A percentile compares a stretch with the other conserved stretches of the same genome.
Conservation (phyloP, 2,888 invertebrate genomes). For the Pteria penguin region DNA sequence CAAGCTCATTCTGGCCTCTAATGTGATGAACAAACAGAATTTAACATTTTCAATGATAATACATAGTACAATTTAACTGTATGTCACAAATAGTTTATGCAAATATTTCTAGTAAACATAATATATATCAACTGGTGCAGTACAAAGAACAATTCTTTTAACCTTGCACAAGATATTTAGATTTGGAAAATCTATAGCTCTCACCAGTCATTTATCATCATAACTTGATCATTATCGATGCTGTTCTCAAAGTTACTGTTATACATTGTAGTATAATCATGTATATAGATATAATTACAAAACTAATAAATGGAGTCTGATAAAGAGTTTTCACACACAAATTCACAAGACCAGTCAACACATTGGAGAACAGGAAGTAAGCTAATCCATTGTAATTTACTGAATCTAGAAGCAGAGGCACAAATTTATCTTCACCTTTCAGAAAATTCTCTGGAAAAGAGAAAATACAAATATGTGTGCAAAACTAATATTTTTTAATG, state of each 20-base stretch:
- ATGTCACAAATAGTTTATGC: too few species aligned
- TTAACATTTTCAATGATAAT: too few species aligned
- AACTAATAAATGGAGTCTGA: slow-evolving; percentile 51
- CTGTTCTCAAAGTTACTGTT: slow-evolving; percentile 50
- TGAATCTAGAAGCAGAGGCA: slow-evolving; percentile 83
- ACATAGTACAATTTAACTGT: too few species aligned
- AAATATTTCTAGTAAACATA: too few species aligned
- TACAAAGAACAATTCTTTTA: too few species aligned
- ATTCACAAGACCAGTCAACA: slow-evolving; percentile 92
- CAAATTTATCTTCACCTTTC: not conserved
- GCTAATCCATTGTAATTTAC: slow-evolving; percentile 90
- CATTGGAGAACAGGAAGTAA: slow-evolving; percentile 91
- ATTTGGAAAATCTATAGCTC: not conserved
- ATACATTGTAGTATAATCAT: slow-evolving; percentile 65
- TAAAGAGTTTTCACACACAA: slow-evolving; percentile 84
- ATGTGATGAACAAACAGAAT: too few species aligned
- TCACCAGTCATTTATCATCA: slow-evolving; percentile 35
- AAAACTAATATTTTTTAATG: too few species aligned
- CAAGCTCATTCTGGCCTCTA: too few species aligned
- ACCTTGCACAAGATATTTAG: too few species aligned
- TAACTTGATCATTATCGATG: slow-evolving; percentile 60
- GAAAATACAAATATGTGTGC: too few species aligned
- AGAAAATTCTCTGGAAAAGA: too few species aligned
- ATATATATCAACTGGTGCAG: too few species aligned
- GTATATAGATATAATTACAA: slow-evolving; percentile 67